Base-by-base conservation (phyloP, 2,888 invertebrate genomes). In the Nomada fabriciana region DNA sequence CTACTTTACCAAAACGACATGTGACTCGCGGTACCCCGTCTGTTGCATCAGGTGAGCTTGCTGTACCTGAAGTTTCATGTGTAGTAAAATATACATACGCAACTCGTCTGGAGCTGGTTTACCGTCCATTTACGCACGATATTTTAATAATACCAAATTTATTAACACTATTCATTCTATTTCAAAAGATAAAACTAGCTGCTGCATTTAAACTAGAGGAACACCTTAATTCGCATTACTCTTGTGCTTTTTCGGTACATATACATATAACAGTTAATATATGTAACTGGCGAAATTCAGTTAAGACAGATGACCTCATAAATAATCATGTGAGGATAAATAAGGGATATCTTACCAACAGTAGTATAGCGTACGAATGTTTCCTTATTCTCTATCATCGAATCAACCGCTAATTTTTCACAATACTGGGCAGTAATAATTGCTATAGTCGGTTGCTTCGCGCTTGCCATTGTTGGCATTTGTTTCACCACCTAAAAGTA, bases 341-440 rank as follows among this genome's bases (percentile, higher is more conserved):
- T 55, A 70, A 68, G 63, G 77, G 83, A 84, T 68, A 74, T 93
- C 98, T 97, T 94, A 98, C 99, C 98, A 88, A 99, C 98, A 90
- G 98, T 98, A 53, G 98, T 98, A 93, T 98, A 99, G 86, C 98
- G 96, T 71, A 99, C 98, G 94, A 98, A 99, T 0, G 99, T 99
- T 93, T 98, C 98, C 94, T 98, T 98, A 92, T 99, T 98, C 90
- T 99, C 98, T 93, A 99, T 97, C 97, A 99, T 98, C 20, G 99
- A 97, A 94, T 99, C 99, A 0, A 99, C 98, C 1, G 99, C 99
- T 90, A 99, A 95, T 94, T 99, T 99, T 94, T 99, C 99, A 92
- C 98, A 98, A 94, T 98, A 99, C 91, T 99, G 96, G 0, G 98
- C 98, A 0, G 99, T 99, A 80, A 99, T 98, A 79, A 99, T 98